A percentile compares a stretch with the other conserved stretches of the same genome.
Conservation (phyloP, 2,797 vertebrate genomes). For the Myotis daubentonii region DNA sequence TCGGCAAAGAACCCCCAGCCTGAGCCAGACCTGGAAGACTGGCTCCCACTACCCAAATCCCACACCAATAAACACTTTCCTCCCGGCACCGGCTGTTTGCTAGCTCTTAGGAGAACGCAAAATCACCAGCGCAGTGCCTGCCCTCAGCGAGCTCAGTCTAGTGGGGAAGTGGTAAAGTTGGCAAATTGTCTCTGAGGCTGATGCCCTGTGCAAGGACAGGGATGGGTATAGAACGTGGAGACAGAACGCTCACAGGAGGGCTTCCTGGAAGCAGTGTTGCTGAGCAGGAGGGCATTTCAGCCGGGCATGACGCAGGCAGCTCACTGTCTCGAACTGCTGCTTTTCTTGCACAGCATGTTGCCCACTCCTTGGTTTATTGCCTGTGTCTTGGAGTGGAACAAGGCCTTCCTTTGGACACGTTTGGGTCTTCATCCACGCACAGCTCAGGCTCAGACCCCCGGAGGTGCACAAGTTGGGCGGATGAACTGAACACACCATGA, state of each 20-base stretch:
- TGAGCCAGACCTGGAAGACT: neutral
- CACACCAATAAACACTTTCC: neutral
- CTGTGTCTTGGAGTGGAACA: neutral
- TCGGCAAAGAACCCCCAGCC: neutral
- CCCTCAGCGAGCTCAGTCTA: neutral
- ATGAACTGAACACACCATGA: neutral
- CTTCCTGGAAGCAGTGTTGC: neutral
- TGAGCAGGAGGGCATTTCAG: neutral
- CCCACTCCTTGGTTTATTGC: neutral
- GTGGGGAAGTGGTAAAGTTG: neutral
- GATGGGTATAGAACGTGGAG: neutral
- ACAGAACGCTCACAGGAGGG: neutral
- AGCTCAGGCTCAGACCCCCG: accelerated
- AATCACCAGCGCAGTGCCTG: neutral
- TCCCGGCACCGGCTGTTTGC: neutral
- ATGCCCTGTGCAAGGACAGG: neutral
- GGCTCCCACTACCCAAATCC: neutral
- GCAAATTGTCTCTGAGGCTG: neutral
- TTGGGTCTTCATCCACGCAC: neutral
- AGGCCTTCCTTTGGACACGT: neutral
- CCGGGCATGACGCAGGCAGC: neutral
- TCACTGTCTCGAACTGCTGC: neutral
- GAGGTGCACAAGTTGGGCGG: neutral
- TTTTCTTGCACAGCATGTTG: neutral
- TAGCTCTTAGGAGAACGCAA: neutral